Percentiles rank a stretch among this genome's conserved stretches.
Evolutionary conservation across 2,888 invertebrate species (phyloP).

Genomic region (Drepanosiphum platanoidis): DNA sequence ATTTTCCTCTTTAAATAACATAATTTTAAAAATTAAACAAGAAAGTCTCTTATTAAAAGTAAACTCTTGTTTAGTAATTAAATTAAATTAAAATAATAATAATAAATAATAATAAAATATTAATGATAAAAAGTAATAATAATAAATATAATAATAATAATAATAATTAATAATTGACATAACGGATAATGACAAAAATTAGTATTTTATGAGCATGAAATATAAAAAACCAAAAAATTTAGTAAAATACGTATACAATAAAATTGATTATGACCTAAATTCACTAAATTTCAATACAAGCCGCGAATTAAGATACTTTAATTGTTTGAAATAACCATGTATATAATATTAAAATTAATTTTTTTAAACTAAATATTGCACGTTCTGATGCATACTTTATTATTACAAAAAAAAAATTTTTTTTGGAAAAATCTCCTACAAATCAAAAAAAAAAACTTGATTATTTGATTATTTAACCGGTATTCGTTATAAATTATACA

Average conservation of each 20-base stretch:
- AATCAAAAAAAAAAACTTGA: not conserved
- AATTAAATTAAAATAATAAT: constrained; percentile 46
- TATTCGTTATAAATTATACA: constrained; percentile 33
- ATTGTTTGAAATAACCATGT: constrained; percentile 13
- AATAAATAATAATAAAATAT: constrained; percentile 43
- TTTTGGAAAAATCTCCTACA: not conserved
- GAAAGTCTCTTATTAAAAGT: constrained; percentile 11
- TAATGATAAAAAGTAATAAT: constrained; percentile 40
- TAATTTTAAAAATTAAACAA: constrained; percentile 42
- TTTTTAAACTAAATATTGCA: constrained; percentile 45
- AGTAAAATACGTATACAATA: constrained; percentile 17
- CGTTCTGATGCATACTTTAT: constrained; percentile 11
- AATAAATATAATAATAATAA: constrained; percentile 31
- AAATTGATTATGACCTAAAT: constrained; percentile 31
- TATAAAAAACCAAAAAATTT: not conserved
- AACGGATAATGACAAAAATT: constrained; percentile 45
- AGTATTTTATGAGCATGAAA: constrained; percentile 17
- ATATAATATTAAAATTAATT: not conserved
- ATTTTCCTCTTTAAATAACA: constrained; percentile 45
- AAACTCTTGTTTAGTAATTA: constrained; percentile 20
- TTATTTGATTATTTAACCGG: not conserved
- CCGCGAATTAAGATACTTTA: not conserved
- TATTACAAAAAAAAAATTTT: constrained; percentile 22
- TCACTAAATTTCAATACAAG: constrained; percentile 28
- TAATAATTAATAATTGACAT: constrained; percentile 52